Base-by-base conservation (phyloP, 1,140 invertebrate species). In the Tetramorium parvispinum region DNA sequence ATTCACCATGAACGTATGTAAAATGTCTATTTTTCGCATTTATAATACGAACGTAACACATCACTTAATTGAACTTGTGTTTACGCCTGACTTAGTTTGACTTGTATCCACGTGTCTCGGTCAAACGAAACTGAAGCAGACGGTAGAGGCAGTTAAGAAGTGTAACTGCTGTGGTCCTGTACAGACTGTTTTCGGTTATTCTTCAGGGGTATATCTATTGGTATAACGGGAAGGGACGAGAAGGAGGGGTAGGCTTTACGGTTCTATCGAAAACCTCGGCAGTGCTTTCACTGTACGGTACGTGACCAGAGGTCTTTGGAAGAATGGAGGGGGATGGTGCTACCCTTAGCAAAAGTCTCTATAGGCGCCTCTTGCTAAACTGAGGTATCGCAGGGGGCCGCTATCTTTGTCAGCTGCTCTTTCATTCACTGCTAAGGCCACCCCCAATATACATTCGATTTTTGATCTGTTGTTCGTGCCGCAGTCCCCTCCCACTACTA, bases 401-500 rank as follows among this genome's bases (percentile, higher is more conserved):
- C 43, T 57, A 70, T 79, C 87, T 88, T 89, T 91, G 92, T 93
- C 93, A 94, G 93, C 93, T 94, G 93, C 90, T 89, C 85, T 86
- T 91, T 87, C 87, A 89, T 88, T 87, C 88, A 78, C 46, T 78
- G 87, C 71, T 86, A 89, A 89, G 71, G 87, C 93, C 93, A 94
- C 93, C 93, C 93, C 93, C 93, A 82, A 93, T 77, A 88, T 86
- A 75, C 76, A 86, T 73, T 77, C 37, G 85, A 77, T 83, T 86
- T 78, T 86, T 73, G 73, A 43, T 53, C 71, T 68, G 78, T 49
- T 51, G 59, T 75, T 87, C 86, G 49, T 85, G 88, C 76, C 59
- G 53, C 63, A 90, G 85, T 92, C 93, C 93, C 94, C 93, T 94
- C 93, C 94, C 92, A 94, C 93, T 92, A 93, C 93, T 93, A 92